These are phyloP conservation scores for Leptothorax acervorum DNA, from an alignment of 2,888 invertebrate genomes.

Conservation along the genomic window DNA sequence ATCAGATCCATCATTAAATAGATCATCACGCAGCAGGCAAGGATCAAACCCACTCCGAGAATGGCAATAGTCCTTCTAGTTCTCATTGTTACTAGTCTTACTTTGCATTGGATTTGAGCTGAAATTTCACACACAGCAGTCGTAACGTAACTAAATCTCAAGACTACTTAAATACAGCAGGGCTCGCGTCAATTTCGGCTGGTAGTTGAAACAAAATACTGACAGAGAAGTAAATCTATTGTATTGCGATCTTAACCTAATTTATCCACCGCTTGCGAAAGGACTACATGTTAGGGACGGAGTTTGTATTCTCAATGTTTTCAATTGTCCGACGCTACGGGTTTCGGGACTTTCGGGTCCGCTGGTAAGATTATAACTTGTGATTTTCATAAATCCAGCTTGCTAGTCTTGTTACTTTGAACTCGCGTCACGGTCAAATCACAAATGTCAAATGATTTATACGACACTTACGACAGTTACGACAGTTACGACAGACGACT, in stretches of 20 bases:
- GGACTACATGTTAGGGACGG: not conserved
- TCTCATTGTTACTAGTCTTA: conserved; percentile 75
- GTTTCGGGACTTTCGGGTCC: not conserved
- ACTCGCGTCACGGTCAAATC: too few relatives aligned
- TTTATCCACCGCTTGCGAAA: not conserved
- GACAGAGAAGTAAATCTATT: not conserved
- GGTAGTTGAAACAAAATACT: too few relatives aligned
- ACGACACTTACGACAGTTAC: too few relatives aligned
- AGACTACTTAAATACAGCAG: too few relatives aligned
- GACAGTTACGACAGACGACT: too few relatives aligned
- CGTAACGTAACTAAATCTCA: too few relatives aligned
- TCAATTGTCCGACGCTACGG: not conserved
- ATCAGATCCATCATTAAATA: conserved; percentile 90
- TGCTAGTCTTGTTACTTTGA: not conserved
- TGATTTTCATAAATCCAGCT: not conserved
- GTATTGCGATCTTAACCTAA: conserved; percentile 23
- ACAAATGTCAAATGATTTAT: too few relatives aligned
- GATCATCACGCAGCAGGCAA: conserved; percentile 88
- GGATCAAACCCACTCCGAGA: conserved; percentile 88
- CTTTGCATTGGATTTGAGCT: not conserved
- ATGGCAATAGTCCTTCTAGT: conserved; percentile 85
- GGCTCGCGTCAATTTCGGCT: too few relatives aligned
- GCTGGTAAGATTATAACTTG: not conserved
- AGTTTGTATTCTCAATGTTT: not conserved
- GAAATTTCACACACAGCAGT: too few relatives aligned